A percentile compares a stretch with the other conserved stretches of the same genome.
phyloP scores from a whole-genome alignment of 1,140 invertebrate species.

The Drosophila parvula region DNA sequence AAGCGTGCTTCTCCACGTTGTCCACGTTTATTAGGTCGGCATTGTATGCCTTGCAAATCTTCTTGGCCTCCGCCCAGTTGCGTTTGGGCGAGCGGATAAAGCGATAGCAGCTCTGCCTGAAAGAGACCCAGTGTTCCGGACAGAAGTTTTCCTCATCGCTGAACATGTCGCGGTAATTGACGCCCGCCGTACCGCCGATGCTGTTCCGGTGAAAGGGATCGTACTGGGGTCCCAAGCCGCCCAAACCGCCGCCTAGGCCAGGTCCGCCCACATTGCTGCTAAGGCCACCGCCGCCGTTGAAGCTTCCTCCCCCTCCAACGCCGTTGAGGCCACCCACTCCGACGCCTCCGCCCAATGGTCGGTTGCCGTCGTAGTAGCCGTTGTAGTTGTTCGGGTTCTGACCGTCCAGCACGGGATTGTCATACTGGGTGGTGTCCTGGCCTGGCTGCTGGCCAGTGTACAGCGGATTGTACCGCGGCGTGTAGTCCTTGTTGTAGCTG shows the following conservation, averaged over 20 bases:
- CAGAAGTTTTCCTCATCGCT: conserved; percentile 85
- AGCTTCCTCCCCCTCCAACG: conserved; percentile 3
- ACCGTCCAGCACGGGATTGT: conserved; percentile 68
- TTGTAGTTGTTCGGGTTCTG: conserved; percentile 53
- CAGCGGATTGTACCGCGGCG: conserved; percentile 73
- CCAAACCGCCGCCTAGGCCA: conserved; percentile 53
- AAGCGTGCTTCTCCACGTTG: conserved; percentile 93
- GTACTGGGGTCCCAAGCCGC: conserved; percentile 58
- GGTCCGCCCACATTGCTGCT: conserved; percentile 49
- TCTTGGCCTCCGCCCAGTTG: conserved; percentile 90
- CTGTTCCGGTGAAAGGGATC: conserved; percentile 76
- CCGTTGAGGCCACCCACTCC: conserved; percentile 3
- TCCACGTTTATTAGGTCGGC: conserved; percentile 92
- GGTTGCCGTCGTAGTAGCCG: conserved; percentile 52
- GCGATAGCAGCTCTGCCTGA: conserved; percentile 91
- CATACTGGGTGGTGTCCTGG: conserved; percentile 59
- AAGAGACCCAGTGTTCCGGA: conserved; percentile 92
- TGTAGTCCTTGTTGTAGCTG: conserved; percentile 76
- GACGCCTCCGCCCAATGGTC: conserved; percentile 19
- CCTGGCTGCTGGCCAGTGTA: conserved; percentile 70
- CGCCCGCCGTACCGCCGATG: conserved; percentile 12
- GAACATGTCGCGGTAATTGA: conserved; percentile 63
- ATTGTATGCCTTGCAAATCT: conserved; percentile 92
- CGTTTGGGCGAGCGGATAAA: conserved; percentile 94
- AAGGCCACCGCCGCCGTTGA: background rate